Base-by-base conservation (phyloP, 2,888 invertebrate genomes). In the Heteromyza rotundicornis region DNA sequence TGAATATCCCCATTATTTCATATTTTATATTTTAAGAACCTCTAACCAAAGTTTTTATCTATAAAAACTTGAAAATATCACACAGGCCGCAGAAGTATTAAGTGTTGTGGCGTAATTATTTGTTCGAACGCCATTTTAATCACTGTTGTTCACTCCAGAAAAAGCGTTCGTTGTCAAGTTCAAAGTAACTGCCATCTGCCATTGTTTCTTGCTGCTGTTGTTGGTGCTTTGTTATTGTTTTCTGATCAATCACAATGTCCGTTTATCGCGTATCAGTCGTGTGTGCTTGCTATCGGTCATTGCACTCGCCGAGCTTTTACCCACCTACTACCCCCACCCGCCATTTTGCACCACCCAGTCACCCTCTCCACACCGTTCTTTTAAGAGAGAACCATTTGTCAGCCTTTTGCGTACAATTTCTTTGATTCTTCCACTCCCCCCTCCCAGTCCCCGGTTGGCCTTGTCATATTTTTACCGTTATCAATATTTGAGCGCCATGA, bases 401-500 rank as follows among this genome's bases (percentile, higher is more conserved):
- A n/a, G n/a, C n/a, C n/a, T n/a, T n/a, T n/a, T n/a, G n/a, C n/a
- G n/a, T n/a, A n/a, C n/a, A n/a, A n/a, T 19, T n/a, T 35, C 51
- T 14, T n/a, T 40, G 40, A 7, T 7, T 7, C 40, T n/a, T 7
- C 40, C 40, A 3, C 40, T 3, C n/a, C 40, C 3, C 40, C 10
- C 40, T 40, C 14, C 40, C 12, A n/a, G 10, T 27, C 5, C 27
- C 27, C 57, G 49, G 24, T 57, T 49, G 51, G 49, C 40, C 40
- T 32, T 49, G 32, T 60, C 40, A 23, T 44, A 53, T 49, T 57
- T 59, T 52, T 57, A 57, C 64, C 63, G 67, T 62, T 64, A 66
- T 64, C 67, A 64, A 62, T 62, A 47, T 22, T 22, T 22, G 14
- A 70, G 70, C 70, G 77, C 73, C 73, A 74, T 76, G 76, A 75